Evolutionary conservation across 1,140 invertebrate genomes (phyloP).

Genomic region (Battus philenor): DNA sequence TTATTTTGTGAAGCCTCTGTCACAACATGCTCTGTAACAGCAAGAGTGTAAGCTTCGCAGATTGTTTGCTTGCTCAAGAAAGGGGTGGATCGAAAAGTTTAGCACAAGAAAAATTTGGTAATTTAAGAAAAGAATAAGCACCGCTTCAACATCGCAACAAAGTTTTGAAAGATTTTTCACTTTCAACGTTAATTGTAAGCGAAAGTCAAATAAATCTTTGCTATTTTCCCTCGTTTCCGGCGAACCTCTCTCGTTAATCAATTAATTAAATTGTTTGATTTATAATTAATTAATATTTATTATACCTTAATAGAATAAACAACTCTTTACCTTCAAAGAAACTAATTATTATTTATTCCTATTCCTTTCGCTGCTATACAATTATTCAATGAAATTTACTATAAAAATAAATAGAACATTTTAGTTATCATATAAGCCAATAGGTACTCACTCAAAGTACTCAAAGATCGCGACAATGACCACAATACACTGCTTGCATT

Average conservation of each 20-base stretch:
- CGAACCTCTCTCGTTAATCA: constrained; percentile 44
- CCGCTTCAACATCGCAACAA: constrained; percentile 39
- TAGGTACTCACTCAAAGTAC: too few species aligned
- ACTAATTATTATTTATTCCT: too few species aligned
- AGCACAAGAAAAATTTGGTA: constrained; percentile 62
- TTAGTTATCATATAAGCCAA: too few species aligned
- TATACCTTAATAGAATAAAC: too few species aligned
- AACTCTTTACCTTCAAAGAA: too few species aligned
- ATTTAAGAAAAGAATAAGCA: constrained; percentile 66
- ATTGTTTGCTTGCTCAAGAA: constrained; percentile 63
- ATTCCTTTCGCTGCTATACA: too few species aligned
- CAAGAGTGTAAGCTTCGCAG: constrained; percentile 30
- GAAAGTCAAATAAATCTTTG: constrained; percentile 67
- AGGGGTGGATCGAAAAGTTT: constrained; percentile 72
- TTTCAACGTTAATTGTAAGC: constrained; percentile 69
- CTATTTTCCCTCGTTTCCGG: constrained; percentile 48
- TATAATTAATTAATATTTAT: constrained; percentile 26
- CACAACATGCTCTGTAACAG: constrained; percentile 26
- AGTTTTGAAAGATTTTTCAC: constrained; percentile 70
- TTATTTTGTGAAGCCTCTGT: constrained; percentile 23
- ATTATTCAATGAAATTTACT: too few species aligned
- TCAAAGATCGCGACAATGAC: too few species aligned
- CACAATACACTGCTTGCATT: too few species aligned
- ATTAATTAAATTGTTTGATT: constrained; percentile 56
- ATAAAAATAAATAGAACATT: too few species aligned